These are phyloP conservation scores for Aelia acuminata DNA, from an alignment of 2,888 invertebrate genomes.

Conservation along the genomic window DNA sequence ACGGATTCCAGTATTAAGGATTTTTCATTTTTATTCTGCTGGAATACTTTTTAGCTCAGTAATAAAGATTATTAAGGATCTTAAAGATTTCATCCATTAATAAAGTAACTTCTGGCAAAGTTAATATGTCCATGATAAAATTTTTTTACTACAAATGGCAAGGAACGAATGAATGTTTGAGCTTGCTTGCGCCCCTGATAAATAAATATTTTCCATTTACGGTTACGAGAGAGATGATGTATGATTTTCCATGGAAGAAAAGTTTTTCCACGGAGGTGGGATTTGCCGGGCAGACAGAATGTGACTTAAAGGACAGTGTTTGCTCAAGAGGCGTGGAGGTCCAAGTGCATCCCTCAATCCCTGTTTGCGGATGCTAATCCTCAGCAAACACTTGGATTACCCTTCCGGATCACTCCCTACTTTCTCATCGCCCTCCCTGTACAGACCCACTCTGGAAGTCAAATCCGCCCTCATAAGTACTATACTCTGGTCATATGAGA, in stretches of 20 bases:
- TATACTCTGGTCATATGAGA: not conserved
- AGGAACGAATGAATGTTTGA: too few species aligned
- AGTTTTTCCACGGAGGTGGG: not conserved
- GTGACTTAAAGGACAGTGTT: conserved; percentile 41
- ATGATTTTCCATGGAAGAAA: not conserved
- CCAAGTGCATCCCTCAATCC: conserved; percentile 36
- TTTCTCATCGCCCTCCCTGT: conserved; percentile 26
- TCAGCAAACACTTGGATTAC: conserved; percentile 48
- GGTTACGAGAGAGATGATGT: not conserved
- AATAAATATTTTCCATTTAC: not conserved
- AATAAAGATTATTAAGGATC: too few species aligned
- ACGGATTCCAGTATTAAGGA: too few species aligned
- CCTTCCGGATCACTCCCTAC: conserved; percentile 32
- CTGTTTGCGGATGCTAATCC: conserved; percentile 45
- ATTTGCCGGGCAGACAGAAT: not conserved
- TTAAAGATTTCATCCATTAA: too few species aligned
- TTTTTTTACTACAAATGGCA: too few species aligned
- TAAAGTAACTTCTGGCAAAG: too few species aligned
- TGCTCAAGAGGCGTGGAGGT: conserved; percentile 21
- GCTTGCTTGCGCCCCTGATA: too few species aligned
- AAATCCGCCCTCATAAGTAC: not conserved
- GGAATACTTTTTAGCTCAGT: too few species aligned
- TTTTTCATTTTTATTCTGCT: too few species aligned
- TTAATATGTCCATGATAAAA: too few species aligned
- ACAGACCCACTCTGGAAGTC: conserved; percentile 28